These are phyloP conservation scores for Gasterosteus aculeatus DNA, from an alignment of 2,113 vertebrate species.

Conservation along the genomic window DNA sequence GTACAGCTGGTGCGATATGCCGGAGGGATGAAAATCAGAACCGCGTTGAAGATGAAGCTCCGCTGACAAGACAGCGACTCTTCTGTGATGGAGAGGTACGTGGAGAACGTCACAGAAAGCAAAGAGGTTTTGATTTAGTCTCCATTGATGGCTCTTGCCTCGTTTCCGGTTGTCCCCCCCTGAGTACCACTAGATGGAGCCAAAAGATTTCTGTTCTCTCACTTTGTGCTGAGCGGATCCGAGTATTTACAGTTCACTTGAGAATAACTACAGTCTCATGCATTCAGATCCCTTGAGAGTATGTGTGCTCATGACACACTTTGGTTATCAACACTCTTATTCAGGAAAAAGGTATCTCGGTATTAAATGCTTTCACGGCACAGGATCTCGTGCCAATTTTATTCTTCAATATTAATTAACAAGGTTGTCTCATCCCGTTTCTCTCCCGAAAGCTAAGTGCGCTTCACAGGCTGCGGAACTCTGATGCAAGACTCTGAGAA, in stretches of 20 bases:
- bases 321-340: background rate
- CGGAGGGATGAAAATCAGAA: constrained; percentile 80
- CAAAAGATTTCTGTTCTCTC: constrained; percentile 15
- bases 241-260: background rate
- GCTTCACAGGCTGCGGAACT: constrained; percentile 58
- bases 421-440: constrained; percentile 28
- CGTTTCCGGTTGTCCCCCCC: background rate
- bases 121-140: background rate
- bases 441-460: constrained; percentile 16
- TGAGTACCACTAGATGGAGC: constrained; percentile 71
- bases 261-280: background rate
- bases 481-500: constrained; percentile 66
- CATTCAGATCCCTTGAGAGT: background rate
- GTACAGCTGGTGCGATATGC: constrained; percentile 76
- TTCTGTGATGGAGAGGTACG: constrained; percentile 82
- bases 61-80: constrained; percentile 70
- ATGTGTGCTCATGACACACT: background rate
- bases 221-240: background rate
- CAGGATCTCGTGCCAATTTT: background rate
- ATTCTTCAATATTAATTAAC: constrained; percentile 21
- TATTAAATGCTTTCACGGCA: background rate
- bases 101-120: constrained; percentile 1
- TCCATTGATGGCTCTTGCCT: background rate
- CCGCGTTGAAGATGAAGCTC: constrained; percentile 74
- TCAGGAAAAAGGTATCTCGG: background rate